These are phyloP conservation scores for Syngnathoides biaculeatus DNA, from an alignment of 2,113 vertebrate species.

Conservation along the genomic window DNA sequence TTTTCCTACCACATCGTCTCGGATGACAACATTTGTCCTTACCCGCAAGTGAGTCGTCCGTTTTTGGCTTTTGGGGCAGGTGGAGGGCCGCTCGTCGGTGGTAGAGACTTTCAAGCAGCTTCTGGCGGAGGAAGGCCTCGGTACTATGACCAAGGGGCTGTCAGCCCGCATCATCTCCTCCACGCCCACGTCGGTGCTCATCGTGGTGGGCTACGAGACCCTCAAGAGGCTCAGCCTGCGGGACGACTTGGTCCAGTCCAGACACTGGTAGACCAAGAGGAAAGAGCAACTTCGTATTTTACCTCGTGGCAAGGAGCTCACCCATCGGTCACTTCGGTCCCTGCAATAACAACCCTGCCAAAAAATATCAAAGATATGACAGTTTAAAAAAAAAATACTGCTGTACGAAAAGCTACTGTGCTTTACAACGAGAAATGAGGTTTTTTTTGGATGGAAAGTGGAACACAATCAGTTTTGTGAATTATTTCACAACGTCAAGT, in stretches of 20 bases:
- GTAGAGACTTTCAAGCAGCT: conserved; percentile 88
- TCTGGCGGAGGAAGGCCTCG: conserved; percentile 85
- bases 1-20: too few species aligned
- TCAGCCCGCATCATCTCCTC: conserved; percentile 91
- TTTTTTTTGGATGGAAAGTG: not conserved
- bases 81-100: conserved; percentile 89
- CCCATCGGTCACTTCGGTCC: not conserved
- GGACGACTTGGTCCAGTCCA: conserved; percentile 83
- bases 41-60: not conserved
- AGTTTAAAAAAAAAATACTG: not conserved
- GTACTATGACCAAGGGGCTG: conserved; percentile 90
- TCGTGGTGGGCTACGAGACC: conserved; percentile 94
- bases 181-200: conserved; percentile 87
- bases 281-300: not conserved
- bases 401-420: not conserved
- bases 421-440: not conserved
- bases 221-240: conserved; percentile 94
- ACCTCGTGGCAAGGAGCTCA: not conserved
- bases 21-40: too few species aligned
- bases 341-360: not conserved
- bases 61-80: conserved; percentile 63
- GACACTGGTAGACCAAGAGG: conserved; percentile 82
- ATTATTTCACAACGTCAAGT: too few species aligned
- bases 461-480: not conserved
- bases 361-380: not conserved